A percentile compares a stretch with the other conserved stretches of the same genome.
These are phyloP conservation scores for Trichosurus vulpecula DNA, from an alignment of 2,797 vertebrate species.

Conservation along the genomic window DNA sequence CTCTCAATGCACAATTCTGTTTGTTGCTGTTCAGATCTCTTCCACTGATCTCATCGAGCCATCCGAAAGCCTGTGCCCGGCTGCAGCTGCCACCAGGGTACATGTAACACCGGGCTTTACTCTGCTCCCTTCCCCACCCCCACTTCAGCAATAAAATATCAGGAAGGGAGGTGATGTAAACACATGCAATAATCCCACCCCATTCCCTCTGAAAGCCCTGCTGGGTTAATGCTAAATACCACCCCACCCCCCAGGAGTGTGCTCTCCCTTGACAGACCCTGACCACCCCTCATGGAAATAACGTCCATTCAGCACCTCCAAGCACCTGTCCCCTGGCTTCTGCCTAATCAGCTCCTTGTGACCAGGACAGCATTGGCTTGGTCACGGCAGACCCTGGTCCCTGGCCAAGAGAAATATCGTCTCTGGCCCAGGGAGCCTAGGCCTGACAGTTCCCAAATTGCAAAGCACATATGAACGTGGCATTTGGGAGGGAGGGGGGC, in stretches of 20 bases:
- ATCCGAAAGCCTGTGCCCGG: no score
- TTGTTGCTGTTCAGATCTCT: background rate
- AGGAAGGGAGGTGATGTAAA: background rate
- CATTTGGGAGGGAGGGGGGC: background rate
- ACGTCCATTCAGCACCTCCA: conserved; percentile 58
- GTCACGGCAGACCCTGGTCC: conserved; percentile 54
- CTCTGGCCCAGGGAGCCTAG: conserved; percentile 43
- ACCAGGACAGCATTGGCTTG: conserved; percentile 43
- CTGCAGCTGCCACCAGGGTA: background rate
- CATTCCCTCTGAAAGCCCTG: background rate
- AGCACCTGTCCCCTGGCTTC: conserved; percentile 73
- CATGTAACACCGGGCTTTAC: background rate
- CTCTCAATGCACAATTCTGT: background rate
- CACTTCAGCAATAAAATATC: background rate
- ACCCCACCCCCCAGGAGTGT: background rate
- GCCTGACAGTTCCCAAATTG: background rate
- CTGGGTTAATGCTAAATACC: no score
- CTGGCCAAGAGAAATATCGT: conserved; percentile 75
- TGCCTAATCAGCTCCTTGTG: conserved; percentile 73
- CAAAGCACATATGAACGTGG: conserved; percentile 31
- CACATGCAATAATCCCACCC: background rate
- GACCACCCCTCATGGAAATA: background rate
- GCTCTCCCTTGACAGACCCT: background rate
- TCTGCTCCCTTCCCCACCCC: background rate
- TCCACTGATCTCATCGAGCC: background rate